A percentile compares a stretch with the other conserved stretches of the same genome.
These are phyloP conservation scores for Mayetiola destructor DNA, from an alignment of 2,888 invertebrate genomes.

Conservation along the genomic window DNA sequence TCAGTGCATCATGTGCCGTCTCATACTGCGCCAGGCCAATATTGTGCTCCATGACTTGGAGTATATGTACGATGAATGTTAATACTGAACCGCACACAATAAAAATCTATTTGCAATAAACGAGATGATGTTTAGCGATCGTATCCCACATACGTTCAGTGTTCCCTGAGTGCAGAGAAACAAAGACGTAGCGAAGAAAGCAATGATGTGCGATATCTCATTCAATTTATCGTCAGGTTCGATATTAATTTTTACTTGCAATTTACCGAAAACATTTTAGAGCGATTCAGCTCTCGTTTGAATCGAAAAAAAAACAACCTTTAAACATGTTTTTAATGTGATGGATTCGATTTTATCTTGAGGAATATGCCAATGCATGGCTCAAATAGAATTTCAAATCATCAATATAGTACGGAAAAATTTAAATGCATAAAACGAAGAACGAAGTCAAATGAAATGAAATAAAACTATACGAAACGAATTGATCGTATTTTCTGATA, in stretches of 20 bases:
- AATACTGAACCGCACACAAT: too few species aligned
- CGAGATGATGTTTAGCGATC: too few species aligned
- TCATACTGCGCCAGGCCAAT: too few species aligned
- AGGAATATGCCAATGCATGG: not conserved
- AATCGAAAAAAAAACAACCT: too few species aligned
- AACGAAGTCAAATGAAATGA: not conserved
- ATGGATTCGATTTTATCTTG: conserved; percentile 2
- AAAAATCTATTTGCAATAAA: too few species aligned
- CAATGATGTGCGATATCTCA: conserved; percentile 4
- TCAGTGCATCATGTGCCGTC: too few species aligned
- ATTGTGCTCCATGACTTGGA: too few species aligned
- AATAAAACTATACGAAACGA: not conserved
- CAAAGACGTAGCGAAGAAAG: too few species aligned
- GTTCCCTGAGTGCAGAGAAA: too few species aligned
- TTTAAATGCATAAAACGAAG: not conserved
- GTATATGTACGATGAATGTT: too few species aligned
- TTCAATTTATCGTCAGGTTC: conserved; percentile 6
- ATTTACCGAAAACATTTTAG: not conserved
- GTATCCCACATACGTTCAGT: too few species aligned
- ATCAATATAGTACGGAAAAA: conserved; percentile 2
- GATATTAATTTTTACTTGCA: not conserved
- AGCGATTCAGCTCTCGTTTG: not conserved
- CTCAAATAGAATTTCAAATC: not conserved
- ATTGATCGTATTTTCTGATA: not conserved
- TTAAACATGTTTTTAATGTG: conserved; percentile 12